Evolutionary conservation across 2,113 vertebrate genomes (phyloP).

Genomic region (Ptyas mucosa): DNA sequence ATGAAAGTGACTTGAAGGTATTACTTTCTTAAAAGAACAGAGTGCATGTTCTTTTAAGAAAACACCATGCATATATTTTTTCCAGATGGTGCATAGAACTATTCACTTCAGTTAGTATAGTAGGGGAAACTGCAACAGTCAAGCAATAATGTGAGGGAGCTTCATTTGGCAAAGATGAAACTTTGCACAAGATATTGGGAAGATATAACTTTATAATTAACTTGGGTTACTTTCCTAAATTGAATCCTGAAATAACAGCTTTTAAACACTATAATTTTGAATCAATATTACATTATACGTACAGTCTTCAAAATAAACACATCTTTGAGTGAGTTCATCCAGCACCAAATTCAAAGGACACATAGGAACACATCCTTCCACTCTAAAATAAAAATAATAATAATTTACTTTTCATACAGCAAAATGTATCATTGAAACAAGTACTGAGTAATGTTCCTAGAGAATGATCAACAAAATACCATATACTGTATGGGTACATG

Average conservation of each 20-base stretch:
- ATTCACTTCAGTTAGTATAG: background rate
- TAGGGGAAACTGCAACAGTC: background rate
- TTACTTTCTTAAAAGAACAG: background rate
- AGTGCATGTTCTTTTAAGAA: background rate
- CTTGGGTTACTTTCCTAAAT: background rate
- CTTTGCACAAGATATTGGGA: background rate
- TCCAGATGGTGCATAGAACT: background rate
- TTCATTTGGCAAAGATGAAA: background rate
- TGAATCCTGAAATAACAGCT: background rate
- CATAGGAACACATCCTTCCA: conserved; percentile 89
- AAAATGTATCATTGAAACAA: background rate
- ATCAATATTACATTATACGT: conserved; percentile 57
- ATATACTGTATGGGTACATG: background rate
- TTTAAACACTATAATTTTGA: background rate
- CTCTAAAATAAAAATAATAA: conserved; percentile 70
- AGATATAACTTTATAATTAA: background rate
- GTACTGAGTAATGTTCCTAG: background rate
- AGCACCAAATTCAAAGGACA: conserved; percentile 86
- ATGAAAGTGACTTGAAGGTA: background rate
- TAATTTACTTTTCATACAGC: conserved; percentile 10
- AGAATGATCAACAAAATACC: background rate
- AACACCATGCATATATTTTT: background rate
- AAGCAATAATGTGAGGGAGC: background rate
- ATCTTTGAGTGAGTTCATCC: conserved; percentile 91
- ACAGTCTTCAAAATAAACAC: conserved; percentile 91